Evolutionary conservation across 2,888 invertebrate genomes (phyloP).

Genomic region (Branchipolynoe longqiensis): DNA sequence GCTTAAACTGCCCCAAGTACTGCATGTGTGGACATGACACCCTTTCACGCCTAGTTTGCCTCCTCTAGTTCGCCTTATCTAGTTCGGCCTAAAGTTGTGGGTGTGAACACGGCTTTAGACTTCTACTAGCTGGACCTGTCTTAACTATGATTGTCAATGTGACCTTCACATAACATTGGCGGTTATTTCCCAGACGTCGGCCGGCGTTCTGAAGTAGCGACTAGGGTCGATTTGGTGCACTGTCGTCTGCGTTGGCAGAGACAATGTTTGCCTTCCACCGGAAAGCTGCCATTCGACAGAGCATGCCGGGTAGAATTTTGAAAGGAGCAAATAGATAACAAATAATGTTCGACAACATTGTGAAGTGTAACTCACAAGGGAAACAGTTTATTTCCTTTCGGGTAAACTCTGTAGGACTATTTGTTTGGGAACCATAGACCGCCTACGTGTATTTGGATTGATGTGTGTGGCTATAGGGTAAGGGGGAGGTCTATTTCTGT

Average conservation of each 20-base stretch:
- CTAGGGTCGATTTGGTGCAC: constrained; percentile 24
- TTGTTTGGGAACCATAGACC: too few relatives aligned
- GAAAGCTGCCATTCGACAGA: constrained; percentile 5
- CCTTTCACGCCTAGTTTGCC: too few relatives aligned
- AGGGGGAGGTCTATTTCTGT: too few relatives aligned
- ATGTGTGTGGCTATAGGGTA: too few relatives aligned
- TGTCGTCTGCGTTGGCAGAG: background rate
- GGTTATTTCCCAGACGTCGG: background rate
- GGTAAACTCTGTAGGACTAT: constrained; percentile 29
- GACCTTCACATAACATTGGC: background rate
- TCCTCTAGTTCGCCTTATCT: too few relatives aligned
- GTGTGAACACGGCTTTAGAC: too few relatives aligned
- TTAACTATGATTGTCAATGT: background rate
- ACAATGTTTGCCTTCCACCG: background rate
- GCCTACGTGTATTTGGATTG: too few relatives aligned
- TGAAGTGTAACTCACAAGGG: background rate
- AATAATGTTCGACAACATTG: background rate
- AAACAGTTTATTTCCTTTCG: constrained; percentile 22
- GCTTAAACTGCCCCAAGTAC: too few relatives aligned
- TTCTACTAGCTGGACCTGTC: too few relatives aligned
- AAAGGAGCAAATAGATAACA: background rate
- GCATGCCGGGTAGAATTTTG: background rate
- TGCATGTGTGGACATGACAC: too few relatives aligned
- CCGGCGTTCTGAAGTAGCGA: background rate
- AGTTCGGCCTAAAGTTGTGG: too few relatives aligned